phyloP scores from a whole-genome alignment of 1,140 invertebrate genomes.

The Papilio glaucus region DNA sequence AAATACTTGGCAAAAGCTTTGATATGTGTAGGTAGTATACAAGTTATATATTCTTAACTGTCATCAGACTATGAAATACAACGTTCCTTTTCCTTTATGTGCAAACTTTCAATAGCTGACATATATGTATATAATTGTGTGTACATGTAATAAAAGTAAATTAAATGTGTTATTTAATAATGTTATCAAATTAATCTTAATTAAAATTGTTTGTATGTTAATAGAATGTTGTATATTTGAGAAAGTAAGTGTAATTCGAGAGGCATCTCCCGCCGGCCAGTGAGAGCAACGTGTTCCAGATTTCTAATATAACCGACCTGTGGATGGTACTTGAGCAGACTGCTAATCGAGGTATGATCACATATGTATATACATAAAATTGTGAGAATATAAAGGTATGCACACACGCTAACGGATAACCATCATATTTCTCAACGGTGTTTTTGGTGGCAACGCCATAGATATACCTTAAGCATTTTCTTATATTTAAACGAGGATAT shows the following conservation, averaged over 20 bases:
- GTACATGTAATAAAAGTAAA: too few relatives aligned
- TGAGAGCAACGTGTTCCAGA: constrained; percentile 29
- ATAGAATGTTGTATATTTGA: background rate
- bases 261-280: constrained; percentile 2
- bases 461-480: too few relatives aligned
- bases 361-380: background rate
- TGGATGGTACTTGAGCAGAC: background rate
- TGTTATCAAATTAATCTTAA: background rate
- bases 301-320: constrained; percentile 10
- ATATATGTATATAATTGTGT: too few relatives aligned
- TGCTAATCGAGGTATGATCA: constrained; percentile 20
- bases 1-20: constrained; percentile 27
- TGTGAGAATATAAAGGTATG: background rate
- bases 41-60: too few relatives aligned
- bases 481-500: background rate
- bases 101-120: too few relatives aligned
- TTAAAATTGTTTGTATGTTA: constrained; percentile 1
- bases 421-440: background rate
- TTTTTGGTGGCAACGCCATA: background rate
- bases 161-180: too few relatives aligned
- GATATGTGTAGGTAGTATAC: background rate
- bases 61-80: too few relatives aligned
- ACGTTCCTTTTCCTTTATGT: too few relatives aligned
- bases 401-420: background rate
- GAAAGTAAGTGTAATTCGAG: constrained; percentile 30